These are phyloP conservation scores for Falco naumanni DNA, from an alignment of 2,797 vertebrate species.

Conservation along the genomic window DNA sequence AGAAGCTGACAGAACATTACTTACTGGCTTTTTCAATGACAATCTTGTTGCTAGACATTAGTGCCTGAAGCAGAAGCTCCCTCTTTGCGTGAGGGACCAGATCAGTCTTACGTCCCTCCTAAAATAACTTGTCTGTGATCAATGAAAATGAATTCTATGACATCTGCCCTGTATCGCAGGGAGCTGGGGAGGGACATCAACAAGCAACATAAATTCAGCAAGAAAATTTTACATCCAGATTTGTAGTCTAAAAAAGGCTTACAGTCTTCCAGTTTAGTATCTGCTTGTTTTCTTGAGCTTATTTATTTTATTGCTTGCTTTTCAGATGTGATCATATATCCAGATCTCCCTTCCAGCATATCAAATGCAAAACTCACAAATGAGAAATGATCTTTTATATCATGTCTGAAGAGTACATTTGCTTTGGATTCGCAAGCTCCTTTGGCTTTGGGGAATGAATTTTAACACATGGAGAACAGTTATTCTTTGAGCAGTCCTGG, in stretches of 20 bases:
- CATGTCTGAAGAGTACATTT: neutral
- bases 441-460: neutral
- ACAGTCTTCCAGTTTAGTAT: neutral
- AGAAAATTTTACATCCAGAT: neutral
- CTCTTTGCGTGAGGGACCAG: neutral
- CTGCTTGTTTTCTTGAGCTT: neutral
- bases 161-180: neutral
- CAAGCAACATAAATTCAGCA: neutral
- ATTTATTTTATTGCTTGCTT: neutral
- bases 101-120: neutral
- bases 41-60: neutral
- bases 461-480: neutral
- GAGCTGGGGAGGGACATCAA: fast-evolving
- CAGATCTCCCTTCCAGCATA: neutral
- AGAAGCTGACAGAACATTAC: neutral
- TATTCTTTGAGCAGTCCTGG: neutral
- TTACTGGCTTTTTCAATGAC: neutral
- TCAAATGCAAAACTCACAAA: neutral
- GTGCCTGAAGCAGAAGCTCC: neutral
- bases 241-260: neutral
- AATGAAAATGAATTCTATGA: neutral
- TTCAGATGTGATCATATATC: neutral
- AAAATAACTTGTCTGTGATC: neutral
- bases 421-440: neutral
- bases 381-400: neutral